Base-by-base conservation (phyloP, 2,113 vertebrate species). In the Sardina pilchardus region DNA sequence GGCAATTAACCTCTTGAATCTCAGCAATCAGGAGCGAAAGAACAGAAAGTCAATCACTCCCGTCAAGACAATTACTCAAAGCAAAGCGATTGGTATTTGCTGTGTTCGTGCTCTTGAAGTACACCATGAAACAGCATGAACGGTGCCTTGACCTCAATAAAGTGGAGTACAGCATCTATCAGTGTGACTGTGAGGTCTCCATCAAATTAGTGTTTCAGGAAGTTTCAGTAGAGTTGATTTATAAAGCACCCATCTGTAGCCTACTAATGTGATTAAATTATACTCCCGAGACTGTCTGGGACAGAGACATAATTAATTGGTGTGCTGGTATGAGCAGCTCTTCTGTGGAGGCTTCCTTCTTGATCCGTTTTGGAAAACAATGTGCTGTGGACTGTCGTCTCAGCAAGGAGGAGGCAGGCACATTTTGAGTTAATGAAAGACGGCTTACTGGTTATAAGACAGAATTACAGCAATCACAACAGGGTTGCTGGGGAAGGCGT, bases 311-410 rank as follows among this genome's bases (percentile, higher is more conserved):
- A 78, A 78, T 78, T 78, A 78, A 78, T 78, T 78, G 14, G 30
- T 36, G 71, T 36, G 10, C 71, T 75, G 26, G 67, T 34, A 56
- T 56, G 3, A 56, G 19, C 53, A 6, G 19, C 21, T 4, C 5
- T 59, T 59, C 53, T 7, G 19, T 24, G 19, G 53, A 3, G 63
- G 63, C 63, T 26, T 9, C 63, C 14, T 34, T 34, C 12, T 71
- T 71, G 63, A 71, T 71, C 63, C 63, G 14, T 71, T 71, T 71
- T n/a, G n/a, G 63, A 71, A 71, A 30, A 71, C 63, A 71, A 30
- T 30, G 26, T 71, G n/a, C 63, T 71, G 63, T 14, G 8, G 7
- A 14, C 17, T 2, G 50, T 56, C 50, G 2, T 56, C 50, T 21
- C 50, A 19, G 17, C n/a, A n/a, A n/a, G 21, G 17, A 56, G 50